Evolutionary conservation across 2,113 vertebrate genomes (phyloP).

Genomic region (Raja brachyura): DNA sequence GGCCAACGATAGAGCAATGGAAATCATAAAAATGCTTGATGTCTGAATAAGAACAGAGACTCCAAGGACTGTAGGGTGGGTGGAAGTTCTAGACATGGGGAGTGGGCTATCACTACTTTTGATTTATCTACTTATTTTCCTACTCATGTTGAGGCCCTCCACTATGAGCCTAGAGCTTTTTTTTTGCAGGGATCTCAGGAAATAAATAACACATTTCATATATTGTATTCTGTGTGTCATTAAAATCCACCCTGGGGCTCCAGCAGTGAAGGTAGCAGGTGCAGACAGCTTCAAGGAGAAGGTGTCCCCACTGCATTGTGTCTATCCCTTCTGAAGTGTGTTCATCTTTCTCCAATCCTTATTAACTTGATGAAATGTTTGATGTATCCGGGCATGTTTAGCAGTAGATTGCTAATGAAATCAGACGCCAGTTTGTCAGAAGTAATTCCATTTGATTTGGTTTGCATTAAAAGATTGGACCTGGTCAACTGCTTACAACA

Average conservation of each 20-base stretch:
- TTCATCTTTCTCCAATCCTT: background rate
- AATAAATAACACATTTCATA: constrained; percentile 29
- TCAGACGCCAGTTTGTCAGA: background rate
- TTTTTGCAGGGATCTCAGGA: background rate
- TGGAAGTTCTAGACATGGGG: background rate
- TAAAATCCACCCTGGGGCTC: background rate
- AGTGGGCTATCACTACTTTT: background rate
- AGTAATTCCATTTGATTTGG: background rate
- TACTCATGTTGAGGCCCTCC: background rate
- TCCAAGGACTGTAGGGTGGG: background rate
- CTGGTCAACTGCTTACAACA: background rate
- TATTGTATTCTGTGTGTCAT: background rate
- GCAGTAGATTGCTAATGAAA: background rate
- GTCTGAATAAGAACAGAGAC: background rate
- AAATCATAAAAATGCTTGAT: background rate
- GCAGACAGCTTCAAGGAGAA: background rate
- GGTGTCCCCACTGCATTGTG: background rate
- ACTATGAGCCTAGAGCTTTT: background rate
- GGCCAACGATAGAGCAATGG: background rate
- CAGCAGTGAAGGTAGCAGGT: background rate
- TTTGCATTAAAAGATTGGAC: background rate
- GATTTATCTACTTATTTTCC: background rate
- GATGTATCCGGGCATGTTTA: constrained; percentile 4
- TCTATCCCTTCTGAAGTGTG: background rate
- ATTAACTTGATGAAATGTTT: constrained; percentile 20